These are phyloP conservation scores for Spodoptera exigua DNA, from an alignment of 2,888 invertebrate species.

Conservation along the genomic window DNA sequence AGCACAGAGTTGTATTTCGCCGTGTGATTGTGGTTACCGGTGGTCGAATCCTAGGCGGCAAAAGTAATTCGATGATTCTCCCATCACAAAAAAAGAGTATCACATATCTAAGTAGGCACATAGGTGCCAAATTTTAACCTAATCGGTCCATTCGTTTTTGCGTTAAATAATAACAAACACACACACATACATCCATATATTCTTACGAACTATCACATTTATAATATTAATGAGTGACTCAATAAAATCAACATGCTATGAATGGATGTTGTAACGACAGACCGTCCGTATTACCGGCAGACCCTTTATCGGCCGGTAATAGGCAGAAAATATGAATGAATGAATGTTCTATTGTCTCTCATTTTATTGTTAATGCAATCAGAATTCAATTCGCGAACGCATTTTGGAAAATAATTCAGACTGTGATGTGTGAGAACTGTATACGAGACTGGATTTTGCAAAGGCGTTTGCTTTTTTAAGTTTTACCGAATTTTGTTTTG, in stretches of 20 bases:
- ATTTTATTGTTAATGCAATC: conserved; percentile 32
- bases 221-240: conserved; percentile 2
- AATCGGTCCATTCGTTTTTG: no score
- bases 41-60: no score
- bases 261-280: conserved; percentile 14
- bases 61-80: no score
- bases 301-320: conserved; percentile 1
- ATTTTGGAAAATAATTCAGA: conserved; percentile 52
- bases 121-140: no score
- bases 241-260: conserved; percentile 8
- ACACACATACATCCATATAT: neutral
- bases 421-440: conserved; percentile 49
- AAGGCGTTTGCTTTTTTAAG: conserved; percentile 1
- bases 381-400: conserved; percentile 36
- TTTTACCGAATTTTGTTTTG: no score
- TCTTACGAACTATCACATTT: no score
- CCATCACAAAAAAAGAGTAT: no score
- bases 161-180: no score
- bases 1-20: no score
- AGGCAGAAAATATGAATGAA: conserved; percentile 1
- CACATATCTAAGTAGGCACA: no score
- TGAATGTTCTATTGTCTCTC: conserved; percentile 45
- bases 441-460: conserved; percentile 51
- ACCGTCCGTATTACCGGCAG: neutral
- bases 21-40: no score